phyloP scores from a whole-genome alignment of 2,888 invertebrate species.

The Tetragnatha montana region DNA sequence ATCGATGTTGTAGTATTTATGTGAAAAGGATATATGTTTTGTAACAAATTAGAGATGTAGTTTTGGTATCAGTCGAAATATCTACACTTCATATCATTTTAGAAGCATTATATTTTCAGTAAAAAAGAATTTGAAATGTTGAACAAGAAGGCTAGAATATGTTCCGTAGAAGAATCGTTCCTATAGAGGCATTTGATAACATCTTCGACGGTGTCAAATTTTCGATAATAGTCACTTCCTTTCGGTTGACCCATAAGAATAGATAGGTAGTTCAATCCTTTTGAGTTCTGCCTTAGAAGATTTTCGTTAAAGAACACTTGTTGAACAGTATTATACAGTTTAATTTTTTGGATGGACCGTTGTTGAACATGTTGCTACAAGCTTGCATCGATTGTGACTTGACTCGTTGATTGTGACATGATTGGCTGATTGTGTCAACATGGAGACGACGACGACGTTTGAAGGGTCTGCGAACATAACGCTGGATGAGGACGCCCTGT shows the following conservation, averaged over 20 bases:
- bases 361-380: no score
- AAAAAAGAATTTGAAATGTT: not conserved
- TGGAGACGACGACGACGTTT: constrained; percentile 2
- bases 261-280: no score
- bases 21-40: not conserved
- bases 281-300: no score
- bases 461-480: not conserved
- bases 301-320: no score
- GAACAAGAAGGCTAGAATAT: not conserved
- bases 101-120: constrained; percentile 1
- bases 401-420: not conserved
- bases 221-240: not conserved
- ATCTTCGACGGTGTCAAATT: not conserved
- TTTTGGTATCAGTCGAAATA: not conserved
- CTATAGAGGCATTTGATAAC: not conserved
- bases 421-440: not conserved
- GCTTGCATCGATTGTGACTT: not conserved
- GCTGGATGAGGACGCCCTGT: constrained; percentile 79
- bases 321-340: no score
- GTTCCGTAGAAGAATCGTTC: not conserved
- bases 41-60: not conserved
- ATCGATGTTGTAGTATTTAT: not conserved
- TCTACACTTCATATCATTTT: constrained; percentile 1
- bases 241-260: no score
- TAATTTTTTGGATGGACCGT: no score